Evolutionary conservation across 2,113 vertebrate species (phyloP).

Genomic region (Pteropus alecto): DNA sequence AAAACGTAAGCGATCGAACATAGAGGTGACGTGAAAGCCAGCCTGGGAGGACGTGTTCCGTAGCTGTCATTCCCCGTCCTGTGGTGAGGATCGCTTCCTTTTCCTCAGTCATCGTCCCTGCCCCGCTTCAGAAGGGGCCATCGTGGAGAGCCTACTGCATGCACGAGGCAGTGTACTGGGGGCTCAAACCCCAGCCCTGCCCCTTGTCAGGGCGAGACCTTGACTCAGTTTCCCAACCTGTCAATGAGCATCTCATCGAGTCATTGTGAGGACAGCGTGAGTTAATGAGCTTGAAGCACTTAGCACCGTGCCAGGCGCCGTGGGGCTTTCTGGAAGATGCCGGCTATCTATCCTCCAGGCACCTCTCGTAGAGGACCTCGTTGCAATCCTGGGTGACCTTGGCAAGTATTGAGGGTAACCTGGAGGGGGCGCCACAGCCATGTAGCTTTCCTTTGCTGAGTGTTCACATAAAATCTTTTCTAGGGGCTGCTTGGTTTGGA

Average conservation of each 20-base stretch:
- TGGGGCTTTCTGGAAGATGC: rapidly evolving
- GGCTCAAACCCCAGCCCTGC: background rate
- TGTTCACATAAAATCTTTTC: background rate
- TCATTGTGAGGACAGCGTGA: rapidly evolving
- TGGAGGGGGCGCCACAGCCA: background rate
- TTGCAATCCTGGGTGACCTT: background rate
- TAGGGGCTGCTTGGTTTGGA: background rate
- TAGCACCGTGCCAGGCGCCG: rapidly evolving
- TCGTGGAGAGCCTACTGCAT: rapidly evolving
- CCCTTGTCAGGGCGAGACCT: rapidly evolving
- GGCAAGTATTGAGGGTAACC: rapidly evolving
- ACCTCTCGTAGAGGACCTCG: background rate
- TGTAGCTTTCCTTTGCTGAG: background rate
- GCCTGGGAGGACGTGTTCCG: rapidly evolving
- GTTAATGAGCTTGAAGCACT: rapidly evolving
- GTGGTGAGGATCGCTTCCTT: rapidly evolving
- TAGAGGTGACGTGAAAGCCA: rapidly evolving
- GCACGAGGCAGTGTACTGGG: rapidly evolving
- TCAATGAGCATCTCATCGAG: rapidly evolving
- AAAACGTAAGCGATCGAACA: background rate
- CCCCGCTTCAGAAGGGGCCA: background rate
- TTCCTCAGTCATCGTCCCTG: rapidly evolving
- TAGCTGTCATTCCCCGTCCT: rapidly evolving
- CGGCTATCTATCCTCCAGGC: background rate
- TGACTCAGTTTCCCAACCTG: background rate